A percentile compares a stretch with the other conserved stretches of the same genome.
These are phyloP conservation scores for Cyprinodon variegatus DNA, from an alignment of 2,113 vertebrate genomes.

Conservation along the genomic window DNA sequence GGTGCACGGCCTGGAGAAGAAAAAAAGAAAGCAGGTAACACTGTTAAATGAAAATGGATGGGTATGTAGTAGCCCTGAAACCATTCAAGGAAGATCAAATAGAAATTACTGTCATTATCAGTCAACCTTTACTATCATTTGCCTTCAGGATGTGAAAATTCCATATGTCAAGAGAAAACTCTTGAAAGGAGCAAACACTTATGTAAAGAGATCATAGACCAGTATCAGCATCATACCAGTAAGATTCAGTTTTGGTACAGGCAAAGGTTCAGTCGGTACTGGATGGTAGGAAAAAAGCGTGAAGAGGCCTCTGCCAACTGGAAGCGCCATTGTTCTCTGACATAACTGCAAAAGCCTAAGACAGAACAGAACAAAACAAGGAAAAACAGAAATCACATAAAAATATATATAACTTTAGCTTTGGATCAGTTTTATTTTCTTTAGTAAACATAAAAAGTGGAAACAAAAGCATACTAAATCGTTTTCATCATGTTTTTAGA, in stretches of 20 bases:
- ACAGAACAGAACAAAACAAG: neutral
- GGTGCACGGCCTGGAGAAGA: constrained; percentile 87
- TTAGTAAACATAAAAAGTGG: neutral
- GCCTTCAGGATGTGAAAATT: neutral
- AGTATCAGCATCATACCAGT: constrained; percentile 82
- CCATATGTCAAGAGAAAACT: neutral
- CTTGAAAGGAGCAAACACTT: neutral
- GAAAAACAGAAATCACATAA: neutral
- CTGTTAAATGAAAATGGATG: neutral
- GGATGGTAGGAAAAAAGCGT: constrained; percentile 97
- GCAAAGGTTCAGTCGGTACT: constrained; percentile 92
- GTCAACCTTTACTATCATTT: neutral
- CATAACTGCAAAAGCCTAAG: constrained; percentile 91
- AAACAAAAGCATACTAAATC: neutral
- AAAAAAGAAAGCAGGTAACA: neutral
- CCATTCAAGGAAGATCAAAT: neutral
- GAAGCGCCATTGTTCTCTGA: constrained; percentile 95
- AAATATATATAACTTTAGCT: too few relatives aligned
- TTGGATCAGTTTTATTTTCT: too few relatives aligned
- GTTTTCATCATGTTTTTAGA: neutral
- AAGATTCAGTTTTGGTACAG: constrained; percentile 94
- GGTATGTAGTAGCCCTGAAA: neutral
- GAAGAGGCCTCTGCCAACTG: constrained; percentile 95
- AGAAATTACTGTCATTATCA: neutral
- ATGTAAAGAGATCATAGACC: neutral